Conservation (phyloP, 2,888 invertebrate genomes). For the Heteromyza rotundicornis region DNA sequence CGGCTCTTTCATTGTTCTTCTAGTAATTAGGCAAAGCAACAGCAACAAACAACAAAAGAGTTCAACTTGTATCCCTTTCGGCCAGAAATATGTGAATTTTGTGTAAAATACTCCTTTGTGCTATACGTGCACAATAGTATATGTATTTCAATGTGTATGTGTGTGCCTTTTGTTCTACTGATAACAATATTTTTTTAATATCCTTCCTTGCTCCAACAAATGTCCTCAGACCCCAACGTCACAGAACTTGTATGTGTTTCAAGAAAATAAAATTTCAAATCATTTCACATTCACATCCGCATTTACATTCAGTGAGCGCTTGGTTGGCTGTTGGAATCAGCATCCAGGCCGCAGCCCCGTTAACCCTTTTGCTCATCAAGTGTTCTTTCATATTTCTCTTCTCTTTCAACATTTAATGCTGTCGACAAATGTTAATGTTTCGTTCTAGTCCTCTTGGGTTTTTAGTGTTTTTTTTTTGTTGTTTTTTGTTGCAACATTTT, state of each 20-base stretch:
- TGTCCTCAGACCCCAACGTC: neutral
- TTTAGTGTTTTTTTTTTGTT: neutral
- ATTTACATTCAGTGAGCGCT: neutral
- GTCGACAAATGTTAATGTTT: conserved; percentile 18
- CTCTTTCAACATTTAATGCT: conserved; percentile 1
- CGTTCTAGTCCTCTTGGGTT: conserved; percentile 1
- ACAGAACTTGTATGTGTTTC: too few relatives aligned
- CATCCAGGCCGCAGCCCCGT: neutral
- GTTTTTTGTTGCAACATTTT: conserved; percentile 2
- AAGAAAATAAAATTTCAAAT: conserved; percentile 24
- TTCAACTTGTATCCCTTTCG: too few relatives aligned
- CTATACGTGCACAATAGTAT: neutral
- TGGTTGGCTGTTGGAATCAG: neutral
- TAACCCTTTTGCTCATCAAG: conserved; percentile 21
- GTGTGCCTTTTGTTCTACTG: conserved; percentile 6
- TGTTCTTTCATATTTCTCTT: conserved; percentile 6
- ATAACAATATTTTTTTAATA: conserved; percentile 10
- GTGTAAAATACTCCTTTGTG: too few relatives aligned
- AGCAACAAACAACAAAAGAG: too few relatives aligned
- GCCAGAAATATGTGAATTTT: too few relatives aligned
- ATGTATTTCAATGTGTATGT: too few relatives aligned
- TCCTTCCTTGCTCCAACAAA: conserved; percentile 3
- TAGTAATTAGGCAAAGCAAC: too few relatives aligned
- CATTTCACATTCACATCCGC: neutral
- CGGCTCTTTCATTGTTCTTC: too few relatives aligned